Evolutionary conservation across 2,888 invertebrate genomes (phyloP), one percentile per base, ranked within the genome.

Genomic region (Andrena dorsata): DNA sequence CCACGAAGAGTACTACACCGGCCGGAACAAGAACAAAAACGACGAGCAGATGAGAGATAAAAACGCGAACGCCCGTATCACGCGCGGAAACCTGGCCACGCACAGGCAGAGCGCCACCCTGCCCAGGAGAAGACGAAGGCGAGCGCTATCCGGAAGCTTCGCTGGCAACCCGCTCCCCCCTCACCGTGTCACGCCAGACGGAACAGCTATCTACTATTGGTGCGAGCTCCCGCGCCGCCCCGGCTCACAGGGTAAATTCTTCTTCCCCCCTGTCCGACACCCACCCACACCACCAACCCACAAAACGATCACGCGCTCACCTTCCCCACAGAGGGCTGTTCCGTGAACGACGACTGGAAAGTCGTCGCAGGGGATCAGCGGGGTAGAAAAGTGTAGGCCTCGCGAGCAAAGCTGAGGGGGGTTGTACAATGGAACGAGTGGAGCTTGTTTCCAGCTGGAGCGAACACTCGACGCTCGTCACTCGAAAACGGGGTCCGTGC

Each of bases 181-280:
- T 79, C 96, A 96, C 93, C 95, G 97, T 86, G 95, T 96, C 90
- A 97, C 97, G 76, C 96, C 97, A 35, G 97, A 98, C 94, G 97
- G 97, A 90, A 97, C 97, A 83, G 96, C 96, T 93, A 96, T 97
- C 93, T 97, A 97, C 95, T 97, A 97, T 95, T 97, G 97, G 97
- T 97, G 97, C 95, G 97, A 97, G 95, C 94, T 97, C 94, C 96
- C 97, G 89, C 93, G 93, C 91, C 93, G 93, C 90, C 93, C 93
- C 93, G 93, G 93, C 92, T 94, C 93, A 91, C 94, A 94, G 93
- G 94, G 94, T 94, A 94, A 93, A 90, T 91, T 92, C 83, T 82
- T 87, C 84, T 82, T 84, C 73, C 79, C 84, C 60, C 75, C 78
- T 58, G 78, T 51, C 53, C 61, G 71, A 80, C 77, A 80, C 66